A percentile compares a stretch with the other conserved stretches of the same genome.
phyloP scores from a whole-genome alignment of 2,797 vertebrate species.

The Holocentrus rufus region DNA sequence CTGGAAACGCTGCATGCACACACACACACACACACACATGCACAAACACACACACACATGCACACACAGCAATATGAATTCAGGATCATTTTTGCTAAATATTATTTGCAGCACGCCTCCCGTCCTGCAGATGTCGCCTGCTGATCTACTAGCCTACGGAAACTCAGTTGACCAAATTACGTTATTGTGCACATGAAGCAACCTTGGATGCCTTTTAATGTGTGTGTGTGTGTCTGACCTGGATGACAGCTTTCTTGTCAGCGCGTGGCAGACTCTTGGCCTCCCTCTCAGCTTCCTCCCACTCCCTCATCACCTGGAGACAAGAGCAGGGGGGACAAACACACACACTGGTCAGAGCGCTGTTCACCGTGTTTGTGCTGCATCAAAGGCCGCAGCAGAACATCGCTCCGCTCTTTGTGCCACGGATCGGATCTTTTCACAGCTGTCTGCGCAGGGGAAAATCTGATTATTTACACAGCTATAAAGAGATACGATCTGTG shows the following conservation, averaged over 20 bases:
- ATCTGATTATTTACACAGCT: slow-evolving; percentile 9
- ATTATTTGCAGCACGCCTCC: too few relatives aligned
- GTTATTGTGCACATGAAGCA: too few relatives aligned
- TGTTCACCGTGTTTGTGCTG: slow-evolving; percentile 7
- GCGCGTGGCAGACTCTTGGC: slow-evolving; percentile 95
- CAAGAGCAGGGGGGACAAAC: slow-evolving; percentile 34
- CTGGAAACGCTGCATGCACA: slow-evolving; percentile 90
- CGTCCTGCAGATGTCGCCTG: too few relatives aligned
- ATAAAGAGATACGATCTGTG: slow-evolving; percentile 3
- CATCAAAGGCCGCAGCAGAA: too few relatives aligned
- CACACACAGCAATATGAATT: neutral
- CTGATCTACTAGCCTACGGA: too few relatives aligned
- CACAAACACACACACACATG: neutral
- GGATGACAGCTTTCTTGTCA: slow-evolving; percentile 97
- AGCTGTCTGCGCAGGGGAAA: neutral
- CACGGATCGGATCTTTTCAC: slow-evolving; percentile 5
- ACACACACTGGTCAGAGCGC: neutral
- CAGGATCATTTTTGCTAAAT: too few relatives aligned
- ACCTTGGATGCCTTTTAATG: neutral
- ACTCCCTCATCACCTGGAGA: slow-evolving; percentile 96
- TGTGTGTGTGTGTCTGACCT: slow-evolving; percentile 80
- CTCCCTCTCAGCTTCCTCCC: slow-evolving; percentile 96
- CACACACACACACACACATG: neutral
- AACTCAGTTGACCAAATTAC: too few relatives aligned
- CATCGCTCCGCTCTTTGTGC: slow-evolving; percentile 11